Evolutionary conservation across 2,113 vertebrate genomes (phyloP).

Genomic region (Apteryx mantelli): DNA sequence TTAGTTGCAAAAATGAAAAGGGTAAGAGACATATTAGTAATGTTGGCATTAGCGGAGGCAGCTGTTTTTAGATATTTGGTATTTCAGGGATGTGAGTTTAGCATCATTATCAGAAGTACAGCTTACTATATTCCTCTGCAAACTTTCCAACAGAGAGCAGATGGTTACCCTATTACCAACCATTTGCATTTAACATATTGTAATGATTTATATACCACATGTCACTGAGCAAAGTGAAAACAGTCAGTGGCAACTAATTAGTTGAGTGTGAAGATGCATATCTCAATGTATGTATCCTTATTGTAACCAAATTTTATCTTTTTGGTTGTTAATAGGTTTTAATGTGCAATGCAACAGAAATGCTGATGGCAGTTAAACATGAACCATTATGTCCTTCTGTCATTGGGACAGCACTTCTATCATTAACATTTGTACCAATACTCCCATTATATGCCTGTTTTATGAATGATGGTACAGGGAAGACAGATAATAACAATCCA

Average conservation of each 20-base stretch:
- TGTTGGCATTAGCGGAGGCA: conserved; percentile 67
- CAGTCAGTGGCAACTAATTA: conserved; percentile 75
- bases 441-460: neutral
- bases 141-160: conserved; percentile 76
- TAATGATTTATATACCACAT: conserved; percentile 81
- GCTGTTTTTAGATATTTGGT: conserved; percentile 78
- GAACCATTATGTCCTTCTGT: conserved; percentile 7
- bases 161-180: conserved; percentile 81
- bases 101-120: conserved; percentile 68
- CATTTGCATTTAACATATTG: conserved; percentile 82
- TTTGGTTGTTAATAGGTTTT: conserved; percentile 43
- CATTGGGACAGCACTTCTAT: neutral
- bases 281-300: conserved; percentile 52
- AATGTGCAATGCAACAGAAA: conserved; percentile 13
- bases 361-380: neutral
- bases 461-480: neutral
- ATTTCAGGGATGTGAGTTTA: conserved; percentile 70
- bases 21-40: conserved; percentile 57
- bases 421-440: neutral
- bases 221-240: conserved; percentile 74
- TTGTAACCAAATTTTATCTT: conserved; percentile 49
- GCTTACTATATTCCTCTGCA: conserved; percentile 70
- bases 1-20: conserved; percentile 65
- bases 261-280: conserved; percentile 70
- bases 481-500: neutral